Percentiles rank a stretch among this genome's conserved stretches.
Evolutionary conservation across 2,113 vertebrate genomes (phyloP).

Genomic region (Oncorhynchus nerka): DNA sequence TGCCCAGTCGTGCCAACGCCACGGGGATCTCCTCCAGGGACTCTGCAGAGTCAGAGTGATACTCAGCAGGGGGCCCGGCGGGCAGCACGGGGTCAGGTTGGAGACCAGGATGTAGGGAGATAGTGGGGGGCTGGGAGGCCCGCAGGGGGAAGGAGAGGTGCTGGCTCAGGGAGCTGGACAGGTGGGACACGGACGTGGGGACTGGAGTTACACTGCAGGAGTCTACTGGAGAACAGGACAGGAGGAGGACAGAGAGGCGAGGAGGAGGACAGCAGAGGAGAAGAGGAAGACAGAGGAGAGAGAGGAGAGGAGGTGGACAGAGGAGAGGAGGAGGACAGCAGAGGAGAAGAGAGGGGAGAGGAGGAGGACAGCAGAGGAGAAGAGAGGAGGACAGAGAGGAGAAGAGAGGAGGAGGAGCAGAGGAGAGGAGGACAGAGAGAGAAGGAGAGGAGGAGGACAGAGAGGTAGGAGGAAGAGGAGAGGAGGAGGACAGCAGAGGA

Average conservation of each 20-base stretch:
- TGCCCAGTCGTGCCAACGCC: constrained; percentile 82
- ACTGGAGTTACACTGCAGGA: constrained; percentile 39
- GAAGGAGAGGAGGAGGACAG: no score
- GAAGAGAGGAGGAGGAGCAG: background rate
- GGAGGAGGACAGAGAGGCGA: background rate
- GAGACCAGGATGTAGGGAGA: constrained; percentile 51
- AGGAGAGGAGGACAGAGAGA: no score
- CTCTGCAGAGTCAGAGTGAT: constrained; percentile 84
- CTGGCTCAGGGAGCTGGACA: constrained; percentile 45
- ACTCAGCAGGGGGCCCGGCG: constrained; percentile 74
- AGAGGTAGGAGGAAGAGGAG: no score
- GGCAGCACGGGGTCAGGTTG: constrained; percentile 72
- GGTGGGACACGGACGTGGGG: constrained; percentile 53
- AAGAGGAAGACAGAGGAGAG: no score
- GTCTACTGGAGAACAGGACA: constrained; percentile 26
- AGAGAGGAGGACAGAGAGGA: no score
- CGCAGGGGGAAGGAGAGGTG: constrained; percentile 66
- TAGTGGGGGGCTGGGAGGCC: constrained; percentile 48
- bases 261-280: background rate
- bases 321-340: background rate
- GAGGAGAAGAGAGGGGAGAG: background rate
- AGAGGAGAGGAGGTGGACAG: no score
- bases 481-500: background rate
- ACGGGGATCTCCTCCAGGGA: constrained; percentile 90
- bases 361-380: background rate